Evolutionary conservation across 92 coral and sea anemone species (phyloP).

Genomic region (Galaxea fascicularis): DNA sequence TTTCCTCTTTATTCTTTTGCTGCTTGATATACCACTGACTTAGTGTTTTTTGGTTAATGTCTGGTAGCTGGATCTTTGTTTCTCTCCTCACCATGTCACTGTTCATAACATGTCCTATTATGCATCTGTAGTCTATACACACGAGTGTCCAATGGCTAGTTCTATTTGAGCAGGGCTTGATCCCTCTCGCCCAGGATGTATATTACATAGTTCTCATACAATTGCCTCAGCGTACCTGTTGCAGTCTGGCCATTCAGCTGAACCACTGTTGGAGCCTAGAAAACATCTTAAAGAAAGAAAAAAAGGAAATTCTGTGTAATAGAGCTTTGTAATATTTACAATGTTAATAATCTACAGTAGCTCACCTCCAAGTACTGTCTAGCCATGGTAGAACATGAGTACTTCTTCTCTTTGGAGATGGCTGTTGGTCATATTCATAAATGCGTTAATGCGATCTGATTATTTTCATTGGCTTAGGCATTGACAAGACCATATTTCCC

Average conservation of each 20-base stretch:
- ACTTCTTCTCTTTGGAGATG: constrained; percentile 42
- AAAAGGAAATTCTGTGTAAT: background rate
- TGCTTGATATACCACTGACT: constrained; percentile 51
- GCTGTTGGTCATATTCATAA: constrained; percentile 50
- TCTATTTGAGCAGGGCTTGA: no score
- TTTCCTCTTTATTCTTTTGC: constrained; percentile 41
- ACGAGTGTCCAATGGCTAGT: constrained; percentile 52
- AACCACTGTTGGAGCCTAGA: constrained; percentile 56
- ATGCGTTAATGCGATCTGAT: constrained; percentile 51
- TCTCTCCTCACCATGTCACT: constrained; percentile 41
- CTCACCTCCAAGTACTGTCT: constrained; percentile 59
- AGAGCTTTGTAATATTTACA: background rate
- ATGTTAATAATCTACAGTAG: background rate
- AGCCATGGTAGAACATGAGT: constrained; percentile 50
- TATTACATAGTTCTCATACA: constrained; percentile 43
- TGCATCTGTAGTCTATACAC: constrained; percentile 24
- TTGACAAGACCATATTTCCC: constrained; percentile 39
- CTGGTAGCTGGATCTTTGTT: constrained; percentile 67
- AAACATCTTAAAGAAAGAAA: constrained; percentile 49
- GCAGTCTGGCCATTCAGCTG: constrained; percentile 77
- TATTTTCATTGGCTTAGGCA: constrained; percentile 62
- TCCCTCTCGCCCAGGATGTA: constrained; percentile 50
- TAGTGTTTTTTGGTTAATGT: constrained; percentile 66
- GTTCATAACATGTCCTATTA: constrained; percentile 18
- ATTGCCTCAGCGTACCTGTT: constrained; percentile 71